These are phyloP conservation scores for Australoheros scitulus DNA, from an alignment of 2,113 vertebrate genomes.

Conservation along the genomic window DNA sequence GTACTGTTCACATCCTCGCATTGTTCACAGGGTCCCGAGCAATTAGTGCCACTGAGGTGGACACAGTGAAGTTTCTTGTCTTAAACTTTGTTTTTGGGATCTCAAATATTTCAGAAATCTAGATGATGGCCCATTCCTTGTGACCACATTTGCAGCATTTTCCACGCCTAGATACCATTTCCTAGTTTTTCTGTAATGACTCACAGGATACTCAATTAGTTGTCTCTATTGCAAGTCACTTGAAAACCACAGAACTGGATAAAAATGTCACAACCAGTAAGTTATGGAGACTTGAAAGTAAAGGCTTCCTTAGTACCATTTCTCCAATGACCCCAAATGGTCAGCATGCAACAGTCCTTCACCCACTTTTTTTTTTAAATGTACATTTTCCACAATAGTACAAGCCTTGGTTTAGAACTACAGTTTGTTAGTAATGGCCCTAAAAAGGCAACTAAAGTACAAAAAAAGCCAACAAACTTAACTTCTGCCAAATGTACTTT, in stretches of 20 bases:
- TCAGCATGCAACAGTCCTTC: slow-evolving; percentile 42
- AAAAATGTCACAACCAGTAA: slow-evolving; percentile 15
- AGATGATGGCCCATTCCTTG: neutral
- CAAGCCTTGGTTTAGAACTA: slow-evolving; percentile 20
- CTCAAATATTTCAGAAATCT: slow-evolving; percentile 8
- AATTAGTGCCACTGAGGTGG: neutral
- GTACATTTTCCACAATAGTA: slow-evolving; percentile 28
- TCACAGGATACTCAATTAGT: neutral
- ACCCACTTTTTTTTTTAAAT: neutral
- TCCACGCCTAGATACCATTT: neutral
- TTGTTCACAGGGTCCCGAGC: neutral
- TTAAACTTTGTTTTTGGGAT: slow-evolving; percentile 3
- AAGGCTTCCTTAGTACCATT: slow-evolving; percentile 30
- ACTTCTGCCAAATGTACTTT: slow-evolving; percentile 1
- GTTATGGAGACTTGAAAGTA: neutral
- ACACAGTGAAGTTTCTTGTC: neutral
- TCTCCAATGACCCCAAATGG: slow-evolving; percentile 3
- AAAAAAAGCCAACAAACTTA: slow-evolving; percentile 17
- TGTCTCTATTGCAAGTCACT: slow-evolving; percentile 6
- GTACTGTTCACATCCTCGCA: neutral
- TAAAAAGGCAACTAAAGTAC: slow-evolving; percentile 25
- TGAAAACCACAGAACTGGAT: slow-evolving; percentile 24
- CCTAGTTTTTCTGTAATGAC: neutral
- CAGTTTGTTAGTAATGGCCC: slow-evolving; percentile 15
- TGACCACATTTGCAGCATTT: neutral